Evolutionary conservation across 2,888 invertebrate genomes (phyloP).

Genomic region (Cataglyphis livida): DNA sequence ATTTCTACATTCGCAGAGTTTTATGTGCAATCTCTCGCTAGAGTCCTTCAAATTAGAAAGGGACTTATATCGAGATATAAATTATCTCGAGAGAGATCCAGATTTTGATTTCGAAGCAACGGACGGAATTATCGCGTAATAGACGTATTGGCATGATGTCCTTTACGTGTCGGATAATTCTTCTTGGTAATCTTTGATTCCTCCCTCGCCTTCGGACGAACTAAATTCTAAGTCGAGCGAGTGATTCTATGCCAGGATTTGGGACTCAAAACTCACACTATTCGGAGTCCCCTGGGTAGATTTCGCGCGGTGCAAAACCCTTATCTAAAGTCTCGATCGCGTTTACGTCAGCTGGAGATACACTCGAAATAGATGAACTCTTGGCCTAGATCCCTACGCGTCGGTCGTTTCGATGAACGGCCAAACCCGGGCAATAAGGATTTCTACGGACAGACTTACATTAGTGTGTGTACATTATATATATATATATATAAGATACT

Average conservation of each 20-base stretch:
- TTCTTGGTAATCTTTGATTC: neutral
- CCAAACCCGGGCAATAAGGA: constrained; percentile 63
- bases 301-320: constrained; percentile 69
- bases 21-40: neutral
- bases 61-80: neutral
- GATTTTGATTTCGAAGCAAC: constrained; percentile 14
- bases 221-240: constrained; percentile 14
- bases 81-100: neutral
- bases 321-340: constrained; percentile 81
- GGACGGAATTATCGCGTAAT: constrained; percentile 18
- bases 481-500: constrained; percentile 1
- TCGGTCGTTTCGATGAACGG: constrained; percentile 64
- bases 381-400: constrained; percentile 82
- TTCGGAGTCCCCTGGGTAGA: constrained; percentile 63
- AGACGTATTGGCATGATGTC: constrained; percentile 28
- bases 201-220: neutral
- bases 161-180: constrained; percentile 13
- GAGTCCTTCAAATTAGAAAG: neutral
- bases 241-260: constrained; percentile 55
- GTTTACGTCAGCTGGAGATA: constrained; percentile 82
- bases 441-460: constrained; percentile 26
- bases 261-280: constrained; percentile 60
- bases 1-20: neutral
- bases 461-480: constrained; percentile 21
- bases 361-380: constrained; percentile 84